A percentile compares a stretch with the other conserved stretches of the same genome.
Conservation (phyloP, 2,113 vertebrate genomes). For the Opisthocomus hoazin region DNA sequence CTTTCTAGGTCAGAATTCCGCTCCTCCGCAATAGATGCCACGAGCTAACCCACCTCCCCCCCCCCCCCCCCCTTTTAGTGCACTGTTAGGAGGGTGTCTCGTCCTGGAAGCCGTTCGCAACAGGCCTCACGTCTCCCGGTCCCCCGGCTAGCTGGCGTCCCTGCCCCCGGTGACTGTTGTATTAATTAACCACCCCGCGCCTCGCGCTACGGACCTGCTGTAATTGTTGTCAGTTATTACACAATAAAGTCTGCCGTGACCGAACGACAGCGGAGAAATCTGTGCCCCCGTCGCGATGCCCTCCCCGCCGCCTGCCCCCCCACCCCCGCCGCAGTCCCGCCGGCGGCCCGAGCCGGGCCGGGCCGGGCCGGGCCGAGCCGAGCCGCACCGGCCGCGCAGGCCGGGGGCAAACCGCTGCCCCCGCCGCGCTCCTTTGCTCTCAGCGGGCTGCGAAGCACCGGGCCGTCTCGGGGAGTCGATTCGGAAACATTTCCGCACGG, state of each 20-base stretch:
- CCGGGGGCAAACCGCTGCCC: background rate
- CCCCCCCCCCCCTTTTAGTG: background rate
- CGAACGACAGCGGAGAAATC: slow-evolving; percentile 40
- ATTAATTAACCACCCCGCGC: background rate
- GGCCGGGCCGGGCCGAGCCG: background rate
- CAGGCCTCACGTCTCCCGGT: background rate
- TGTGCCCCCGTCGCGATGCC: slow-evolving; percentile 2
- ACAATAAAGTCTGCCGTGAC: slow-evolving; percentile 73
- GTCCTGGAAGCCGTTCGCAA: background rate
- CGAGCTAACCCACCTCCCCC: no score
- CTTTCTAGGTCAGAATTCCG: slow-evolving; percentile 8
- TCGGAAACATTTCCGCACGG: background rate
- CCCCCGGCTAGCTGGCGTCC: background rate
- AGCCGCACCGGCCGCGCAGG: background rate
- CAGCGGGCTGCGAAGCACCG: fast-evolving
- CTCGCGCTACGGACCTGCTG: slow-evolving; percentile 53
- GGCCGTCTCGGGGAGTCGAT: background rate
- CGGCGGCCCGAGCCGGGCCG: background rate
- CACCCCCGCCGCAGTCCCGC: background rate
- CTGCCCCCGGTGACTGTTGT: background rate
- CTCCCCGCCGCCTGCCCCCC: background rate
- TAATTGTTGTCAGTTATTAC: slow-evolving; percentile 68
- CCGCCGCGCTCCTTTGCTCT: no score
- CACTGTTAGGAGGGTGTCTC: background rate
- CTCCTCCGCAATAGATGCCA: background rate